Conservation (phyloP, 2,888 invertebrate genomes). For the Lobophora halterata region DNA sequence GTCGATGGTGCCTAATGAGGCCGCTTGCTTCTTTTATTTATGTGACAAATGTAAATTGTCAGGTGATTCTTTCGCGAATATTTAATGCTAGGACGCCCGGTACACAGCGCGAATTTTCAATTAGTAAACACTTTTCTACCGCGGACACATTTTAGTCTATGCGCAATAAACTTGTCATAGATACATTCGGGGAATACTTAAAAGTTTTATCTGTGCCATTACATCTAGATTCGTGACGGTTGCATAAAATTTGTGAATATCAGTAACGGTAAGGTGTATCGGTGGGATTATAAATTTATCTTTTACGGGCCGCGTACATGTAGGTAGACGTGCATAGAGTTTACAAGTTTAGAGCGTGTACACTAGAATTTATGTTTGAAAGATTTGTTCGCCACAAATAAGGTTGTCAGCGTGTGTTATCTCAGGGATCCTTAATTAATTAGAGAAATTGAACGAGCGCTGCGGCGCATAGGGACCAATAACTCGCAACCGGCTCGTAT, state of each 20-base stretch:
- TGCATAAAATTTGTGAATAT: slow-evolving; percentile 47
- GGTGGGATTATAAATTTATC: slow-evolving; percentile 57
- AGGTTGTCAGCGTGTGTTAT: slow-evolving; percentile 79
- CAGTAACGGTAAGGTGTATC: slow-evolving; percentile 40
- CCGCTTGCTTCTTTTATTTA: slow-evolving; percentile 72
- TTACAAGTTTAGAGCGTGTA: slow-evolving; percentile 77
- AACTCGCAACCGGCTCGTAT: slow-evolving; percentile 78
- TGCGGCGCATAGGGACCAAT: slow-evolving; percentile 74
- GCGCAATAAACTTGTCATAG: slow-evolving; percentile 54
- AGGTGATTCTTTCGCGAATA: slow-evolving; percentile 64
- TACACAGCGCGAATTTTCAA: slow-evolving; percentile 59
- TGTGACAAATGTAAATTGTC: slow-evolving; percentile 73
- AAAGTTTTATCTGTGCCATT: slow-evolving; percentile 34
- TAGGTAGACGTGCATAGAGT: slow-evolving; percentile 68
- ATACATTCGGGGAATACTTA: slow-evolving; percentile 41
- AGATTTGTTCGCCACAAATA: slow-evolving; percentile 81
- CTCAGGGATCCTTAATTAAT: slow-evolving; percentile 80
- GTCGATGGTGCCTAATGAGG: slow-evolving; percentile 64
- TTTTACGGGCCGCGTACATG: slow-evolving; percentile 55
- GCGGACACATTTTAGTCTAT: slow-evolving; percentile 41
- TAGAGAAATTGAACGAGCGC: slow-evolving; percentile 80
- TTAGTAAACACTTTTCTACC: slow-evolving; percentile 53
- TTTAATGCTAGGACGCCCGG: slow-evolving; percentile 53
- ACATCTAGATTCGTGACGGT: slow-evolving; percentile 36
- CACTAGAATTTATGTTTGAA: slow-evolving; percentile 76